Evolutionary conservation across 2,888 invertebrate species (phyloP).

Genomic region (Idaea aversata): DNA sequence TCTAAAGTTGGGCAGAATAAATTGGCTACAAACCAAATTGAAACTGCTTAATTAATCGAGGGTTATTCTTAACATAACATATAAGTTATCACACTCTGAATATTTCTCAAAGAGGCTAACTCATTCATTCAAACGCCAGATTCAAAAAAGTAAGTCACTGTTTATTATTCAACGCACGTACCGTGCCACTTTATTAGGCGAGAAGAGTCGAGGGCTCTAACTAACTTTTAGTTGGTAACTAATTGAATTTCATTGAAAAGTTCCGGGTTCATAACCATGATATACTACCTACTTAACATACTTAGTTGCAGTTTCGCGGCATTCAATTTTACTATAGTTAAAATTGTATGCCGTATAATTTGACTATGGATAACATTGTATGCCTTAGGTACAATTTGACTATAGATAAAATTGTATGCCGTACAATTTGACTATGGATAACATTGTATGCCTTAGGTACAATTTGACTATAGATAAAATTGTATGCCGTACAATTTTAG

Average conservation of each 20-base stretch:
- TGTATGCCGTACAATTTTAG: too few species aligned
- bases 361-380: too few species aligned
- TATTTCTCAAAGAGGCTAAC: neutral
- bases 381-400: too few species aligned
- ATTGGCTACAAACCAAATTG: neutral
- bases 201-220: neutral
- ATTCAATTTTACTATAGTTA: too few species aligned
- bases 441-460: too few species aligned
- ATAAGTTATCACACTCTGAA: neutral
- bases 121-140: neutral
- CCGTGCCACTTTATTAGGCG: neutral
- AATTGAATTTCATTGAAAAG: slow-evolving; percentile 1
- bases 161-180: slow-evolving; percentile 1
- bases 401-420: too few species aligned
- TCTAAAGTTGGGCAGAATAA: too few species aligned
- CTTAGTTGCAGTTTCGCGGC: too few species aligned
- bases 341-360: too few species aligned
- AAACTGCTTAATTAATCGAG: neutral
- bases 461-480: too few species aligned
- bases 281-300: neutral
- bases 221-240: neutral
- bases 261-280: neutral
- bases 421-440: too few species aligned
- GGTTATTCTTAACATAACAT: neutral
- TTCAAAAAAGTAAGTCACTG: neutral